phyloP scores from a whole-genome alignment of 2,797 vertebrate species.

The Serranus cabrilla region DNA sequence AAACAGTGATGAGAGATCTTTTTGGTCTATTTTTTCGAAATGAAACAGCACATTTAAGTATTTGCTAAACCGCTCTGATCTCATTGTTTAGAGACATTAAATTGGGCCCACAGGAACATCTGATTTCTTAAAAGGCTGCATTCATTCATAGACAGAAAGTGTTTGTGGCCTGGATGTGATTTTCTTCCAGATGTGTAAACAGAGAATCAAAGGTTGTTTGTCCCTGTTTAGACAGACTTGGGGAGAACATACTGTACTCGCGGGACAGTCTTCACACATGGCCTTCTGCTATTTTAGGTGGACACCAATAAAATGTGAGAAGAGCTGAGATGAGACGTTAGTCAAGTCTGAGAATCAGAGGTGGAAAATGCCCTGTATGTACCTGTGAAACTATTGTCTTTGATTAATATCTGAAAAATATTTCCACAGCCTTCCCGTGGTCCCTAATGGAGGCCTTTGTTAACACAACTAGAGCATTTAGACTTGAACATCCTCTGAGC shows the following conservation, averaged over 20 bases:
- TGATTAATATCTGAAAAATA: background rate
- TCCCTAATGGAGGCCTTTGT: background rate
- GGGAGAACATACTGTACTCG: background rate
- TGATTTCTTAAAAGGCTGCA: background rate
- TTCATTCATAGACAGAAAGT: slow-evolving; percentile 7
- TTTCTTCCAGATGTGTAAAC: slow-evolving; percentile 22
- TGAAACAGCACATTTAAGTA: background rate
- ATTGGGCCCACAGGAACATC: background rate
- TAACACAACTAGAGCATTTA: background rate
- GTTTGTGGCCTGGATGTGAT: slow-evolving; percentile 5
- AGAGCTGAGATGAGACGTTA: background rate
- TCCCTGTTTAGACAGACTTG: background rate
- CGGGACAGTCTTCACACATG: background rate
- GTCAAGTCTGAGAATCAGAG: slow-evolving; percentile 2
- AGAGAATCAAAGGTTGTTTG: slow-evolving; percentile 8
- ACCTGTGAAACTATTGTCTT: slow-evolving; percentile 1
- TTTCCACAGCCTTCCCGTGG: background rate
- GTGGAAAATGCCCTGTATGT: background rate
- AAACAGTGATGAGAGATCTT: background rate
- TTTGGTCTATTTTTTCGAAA: background rate
- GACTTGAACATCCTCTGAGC: slow-evolving; percentile 3
- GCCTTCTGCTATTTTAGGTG: background rate
- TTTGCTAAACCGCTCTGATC: background rate
- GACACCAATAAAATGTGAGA: background rate
- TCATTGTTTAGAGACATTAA: slow-evolving; percentile 4